phyloP scores from a whole-genome alignment of 2,888 invertebrate species.

The Bombylius discolor region DNA sequence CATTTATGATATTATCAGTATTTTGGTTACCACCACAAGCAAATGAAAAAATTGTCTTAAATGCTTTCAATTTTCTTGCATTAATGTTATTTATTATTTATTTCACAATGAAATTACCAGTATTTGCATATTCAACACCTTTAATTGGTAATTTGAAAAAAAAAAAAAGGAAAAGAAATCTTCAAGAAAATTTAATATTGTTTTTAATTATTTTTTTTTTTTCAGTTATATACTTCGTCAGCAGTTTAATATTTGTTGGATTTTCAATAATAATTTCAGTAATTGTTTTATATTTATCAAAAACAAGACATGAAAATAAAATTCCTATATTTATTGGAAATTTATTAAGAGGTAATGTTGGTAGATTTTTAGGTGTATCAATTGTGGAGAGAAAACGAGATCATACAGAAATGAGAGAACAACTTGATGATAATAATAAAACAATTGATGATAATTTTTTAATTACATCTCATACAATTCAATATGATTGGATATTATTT shows the following conservation, averaged over 20 bases:
- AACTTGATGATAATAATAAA: conserved; percentile 34
- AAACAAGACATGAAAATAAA: conserved; percentile 33
- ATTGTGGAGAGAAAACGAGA: conserved; percentile 18
- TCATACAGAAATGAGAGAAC: conserved; percentile 23
- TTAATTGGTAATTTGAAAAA: conserved; percentile 22
- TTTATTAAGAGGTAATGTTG: conserved; percentile 23
- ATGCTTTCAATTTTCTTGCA: conserved; percentile 42
- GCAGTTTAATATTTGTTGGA: conserved; percentile 37
- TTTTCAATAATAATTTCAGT: conserved; percentile 38
- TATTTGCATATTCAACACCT: conserved; percentile 27
- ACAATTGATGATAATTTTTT: conserved; percentile 10
- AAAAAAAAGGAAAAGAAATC: not conserved
- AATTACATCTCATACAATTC: conserved; percentile 23
- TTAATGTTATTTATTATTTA: conserved; percentile 43
- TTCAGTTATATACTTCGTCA: conserved; percentile 40
- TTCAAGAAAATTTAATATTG: not conserved
- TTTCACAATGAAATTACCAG: conserved; percentile 39
- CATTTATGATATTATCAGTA: conserved; percentile 46
- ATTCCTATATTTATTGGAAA: conserved; percentile 34
- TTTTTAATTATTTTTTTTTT: conserved; percentile 14
- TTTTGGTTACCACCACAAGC: conserved; percentile 50
- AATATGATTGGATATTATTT: conserved; percentile 49
- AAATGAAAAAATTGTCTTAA: conserved; percentile 45
- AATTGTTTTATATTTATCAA: conserved; percentile 41
- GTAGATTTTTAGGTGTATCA: conserved; percentile 20